Conservation (phyloP, 2,888 invertebrate species). For the Drosophila anceps region DNA sequence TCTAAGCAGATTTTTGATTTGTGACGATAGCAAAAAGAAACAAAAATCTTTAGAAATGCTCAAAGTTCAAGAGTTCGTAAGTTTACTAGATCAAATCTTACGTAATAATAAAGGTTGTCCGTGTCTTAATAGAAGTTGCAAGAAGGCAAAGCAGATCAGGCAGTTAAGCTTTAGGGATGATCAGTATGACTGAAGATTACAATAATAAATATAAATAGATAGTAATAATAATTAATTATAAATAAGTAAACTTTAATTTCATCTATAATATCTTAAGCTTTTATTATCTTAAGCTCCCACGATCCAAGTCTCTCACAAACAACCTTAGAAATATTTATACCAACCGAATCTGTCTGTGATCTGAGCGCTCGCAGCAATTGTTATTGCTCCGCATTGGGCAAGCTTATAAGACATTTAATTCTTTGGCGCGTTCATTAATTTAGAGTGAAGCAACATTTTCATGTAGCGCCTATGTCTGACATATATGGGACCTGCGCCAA, state of each 20-base stretch:
- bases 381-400: slow-evolving; percentile 39
- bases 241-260: no score
- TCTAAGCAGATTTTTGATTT: slow-evolving; percentile 50
- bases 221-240: not conserved
- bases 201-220: not conserved
- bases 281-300: not conserved
- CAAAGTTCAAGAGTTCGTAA: slow-evolving; percentile 49
- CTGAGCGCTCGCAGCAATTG: slow-evolving; percentile 9
- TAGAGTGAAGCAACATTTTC: slow-evolving; percentile 3
- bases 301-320: not conserved
- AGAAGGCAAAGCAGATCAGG: no score
- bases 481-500: slow-evolving; percentile 6
- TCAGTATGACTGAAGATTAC: not conserved
- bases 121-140: not conserved
- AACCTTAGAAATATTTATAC: not conserved
- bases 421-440: slow-evolving; percentile 14
- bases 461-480: not conserved
- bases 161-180: no score
- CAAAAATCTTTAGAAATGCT: slow-evolving; percentile 17
- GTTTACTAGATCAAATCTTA: slow-evolving; percentile 49
- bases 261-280: not conserved
- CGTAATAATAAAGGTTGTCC: not conserved
- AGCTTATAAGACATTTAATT: slow-evolving; percentile 53
- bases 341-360: slow-evolving; percentile 10
- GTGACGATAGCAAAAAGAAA: slow-evolving; percentile 10